Evolutionary conservation across 53 echinoderm and acorn worm genomes (phyloP), one percentile per base, ranked within the genome.

Genomic region (Patiria pectinifera): DNA sequence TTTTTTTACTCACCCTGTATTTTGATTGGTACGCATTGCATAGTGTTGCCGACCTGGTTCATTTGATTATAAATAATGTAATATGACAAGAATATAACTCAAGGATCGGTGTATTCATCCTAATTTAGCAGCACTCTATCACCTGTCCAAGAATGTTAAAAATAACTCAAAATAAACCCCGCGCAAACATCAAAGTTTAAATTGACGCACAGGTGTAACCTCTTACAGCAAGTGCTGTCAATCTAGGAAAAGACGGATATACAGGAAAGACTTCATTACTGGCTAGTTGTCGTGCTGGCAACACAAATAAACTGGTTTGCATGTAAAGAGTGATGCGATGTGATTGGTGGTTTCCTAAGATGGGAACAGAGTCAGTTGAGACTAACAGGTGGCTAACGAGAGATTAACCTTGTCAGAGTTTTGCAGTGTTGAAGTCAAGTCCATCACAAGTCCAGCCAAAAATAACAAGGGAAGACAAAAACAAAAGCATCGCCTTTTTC

Each of bases 251-350:
- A 4, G 16, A 70, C 59, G 75, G 21, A 60, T 8, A 86, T 15
- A 87, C 3, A 59, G 87, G 87, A 87, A 87, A 61, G 59, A 60
- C 14, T 87, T 87, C 13, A 78, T 87, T 87, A 77, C 78, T 60
- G 61, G 59, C 19, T 59, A 77, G 25, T 77, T 61, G 60, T 59
- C 60, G 6, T 4, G 19, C 48, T 76, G 21, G 35, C 77, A 24
- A 62, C 59, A 71, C 59, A 78, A 87, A 59, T 87, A 61, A 62
- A 82, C 53, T 58, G 8, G 82, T 18, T 4, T 13, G 59, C 44
- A 18, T 58, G 60, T 77, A 60, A 61, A 43, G 78, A 60, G 14
- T 75, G 6, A 58, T 49, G 23, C 15, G 24, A 59, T 23, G 60
- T 78, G 78, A 58, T 43, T 45, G 62, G 15, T 71, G 49, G 44